These are phyloP conservation scores for Nematolebias whitei DNA, from an alignment of 2,113 vertebrate species.

Conservation along the genomic window DNA sequence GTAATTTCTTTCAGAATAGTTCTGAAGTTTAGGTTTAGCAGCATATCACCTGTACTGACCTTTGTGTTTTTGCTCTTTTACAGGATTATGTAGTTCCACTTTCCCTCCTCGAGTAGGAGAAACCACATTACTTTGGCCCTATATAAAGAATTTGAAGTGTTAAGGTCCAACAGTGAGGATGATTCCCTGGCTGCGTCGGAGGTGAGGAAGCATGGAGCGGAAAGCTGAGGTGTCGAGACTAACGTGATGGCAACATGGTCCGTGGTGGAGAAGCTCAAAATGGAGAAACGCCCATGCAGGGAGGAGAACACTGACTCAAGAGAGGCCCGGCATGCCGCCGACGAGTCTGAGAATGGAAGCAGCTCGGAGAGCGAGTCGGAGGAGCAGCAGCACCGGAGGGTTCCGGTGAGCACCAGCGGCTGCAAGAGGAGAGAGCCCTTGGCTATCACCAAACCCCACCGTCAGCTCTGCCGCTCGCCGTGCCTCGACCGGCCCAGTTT, in stretches of 20 bases:
- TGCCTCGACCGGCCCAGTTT: slow-evolving; percentile 95
- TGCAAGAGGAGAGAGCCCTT: slow-evolving; percentile 82
- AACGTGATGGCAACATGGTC: slow-evolving; percentile 94
- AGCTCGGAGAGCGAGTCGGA: slow-evolving; percentile 93
- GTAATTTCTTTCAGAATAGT: neutral
- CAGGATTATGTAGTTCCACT: slow-evolving; percentile 81
- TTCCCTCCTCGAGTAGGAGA: slow-evolving; percentile 72
- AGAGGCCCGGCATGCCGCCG: slow-evolving; percentile 79
- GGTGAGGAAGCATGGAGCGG: slow-evolving; percentile 82
- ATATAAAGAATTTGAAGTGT: slow-evolving; percentile 65
- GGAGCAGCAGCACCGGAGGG: slow-evolving; percentile 73
- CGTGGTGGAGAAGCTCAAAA: slow-evolving; percentile 90
- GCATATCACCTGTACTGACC: neutral
- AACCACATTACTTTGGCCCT: slow-evolving; percentile 68
- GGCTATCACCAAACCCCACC: slow-evolving; percentile 85
- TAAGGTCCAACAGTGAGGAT: slow-evolving; percentile 67
- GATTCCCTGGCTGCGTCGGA: slow-evolving; percentile 78
- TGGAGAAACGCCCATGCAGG: slow-evolving; percentile 90
- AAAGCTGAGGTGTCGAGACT: slow-evolving; percentile 77
- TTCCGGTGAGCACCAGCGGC: slow-evolving; percentile 53
- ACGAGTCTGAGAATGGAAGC: slow-evolving; percentile 89
- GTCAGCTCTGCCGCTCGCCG: slow-evolving; percentile 95
- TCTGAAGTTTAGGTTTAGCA: neutral
- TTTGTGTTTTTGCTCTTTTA: slow-evolving; percentile 51
- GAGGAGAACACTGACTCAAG: slow-evolving; percentile 83